A percentile compares a stretch with the other conserved stretches of the same genome.
Evolutionary conservation across 2,888 invertebrate species (phyloP).

Genomic region (Platynereis dumerilii): DNA sequence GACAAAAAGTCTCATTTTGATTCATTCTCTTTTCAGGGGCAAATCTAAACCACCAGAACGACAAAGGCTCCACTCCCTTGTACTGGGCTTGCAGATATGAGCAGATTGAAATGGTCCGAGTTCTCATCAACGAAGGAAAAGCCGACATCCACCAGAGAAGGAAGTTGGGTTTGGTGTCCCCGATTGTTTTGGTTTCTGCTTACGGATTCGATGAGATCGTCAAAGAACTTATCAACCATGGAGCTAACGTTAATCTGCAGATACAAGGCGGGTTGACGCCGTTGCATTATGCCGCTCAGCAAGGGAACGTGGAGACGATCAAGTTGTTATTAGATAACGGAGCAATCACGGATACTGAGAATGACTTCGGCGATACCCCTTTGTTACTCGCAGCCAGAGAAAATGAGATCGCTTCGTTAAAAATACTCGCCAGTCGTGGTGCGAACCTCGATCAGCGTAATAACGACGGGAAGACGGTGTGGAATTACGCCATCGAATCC

Average conservation of each 20-base stretch:
- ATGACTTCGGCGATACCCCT: constrained; percentile 53
- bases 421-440: constrained; percentile 44
- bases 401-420: constrained; percentile 45
- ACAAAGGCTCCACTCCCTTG: constrained; percentile 59
- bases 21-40: constrained; percentile 40
- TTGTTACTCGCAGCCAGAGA: constrained; percentile 53
- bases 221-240: constrained; percentile 42
- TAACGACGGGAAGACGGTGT: constrained; percentile 51
- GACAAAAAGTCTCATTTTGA: too few relatives aligned
- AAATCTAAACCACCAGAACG: constrained; percentile 48
- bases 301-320: constrained; percentile 52
- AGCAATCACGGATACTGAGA: constrained; percentile 47
- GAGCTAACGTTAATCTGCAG: constrained; percentile 48
- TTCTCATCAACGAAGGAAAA: constrained; percentile 47
- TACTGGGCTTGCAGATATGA: constrained; percentile 61
- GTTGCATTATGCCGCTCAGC: constrained; percentile 61
- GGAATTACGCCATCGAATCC: constrained; percentile 53
- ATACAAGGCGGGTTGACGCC: constrained; percentile 57
- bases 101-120: constrained; percentile 43
- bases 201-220: constrained; percentile 50
- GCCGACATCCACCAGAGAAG: constrained; percentile 49
- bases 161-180: constrained; percentile 56
- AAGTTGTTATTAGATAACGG: constrained; percentile 25
- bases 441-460: constrained; percentile 48
- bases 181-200: constrained; percentile 56